Evolutionary conservation across 2,888 invertebrate species (phyloP).

Genomic region (Lordiphosa fenestrarum): DNA sequence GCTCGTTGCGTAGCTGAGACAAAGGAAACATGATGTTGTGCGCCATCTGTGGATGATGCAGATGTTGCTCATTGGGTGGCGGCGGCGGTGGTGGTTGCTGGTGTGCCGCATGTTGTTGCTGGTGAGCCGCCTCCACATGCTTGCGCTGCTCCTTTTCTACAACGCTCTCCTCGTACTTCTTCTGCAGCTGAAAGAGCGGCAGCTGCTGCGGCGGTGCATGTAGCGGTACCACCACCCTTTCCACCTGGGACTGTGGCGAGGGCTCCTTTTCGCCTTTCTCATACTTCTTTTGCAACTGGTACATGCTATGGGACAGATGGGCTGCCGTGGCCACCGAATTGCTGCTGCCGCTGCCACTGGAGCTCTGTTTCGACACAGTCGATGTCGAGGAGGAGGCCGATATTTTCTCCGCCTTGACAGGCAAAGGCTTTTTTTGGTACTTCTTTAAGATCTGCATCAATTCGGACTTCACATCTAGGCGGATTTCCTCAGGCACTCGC

Average conservation of each 20-base stretch:
- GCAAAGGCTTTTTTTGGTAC: conserved; percentile 74
- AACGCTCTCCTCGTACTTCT: conserved; percentile 77
- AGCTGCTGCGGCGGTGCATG: conserved; percentile 76
- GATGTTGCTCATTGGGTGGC: conserved; percentile 76
- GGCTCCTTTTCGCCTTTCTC: conserved; percentile 77
- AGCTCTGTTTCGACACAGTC: conserved; percentile 51
- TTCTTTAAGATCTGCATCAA: conserved; percentile 78
- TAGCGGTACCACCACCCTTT: conserved; percentile 58
- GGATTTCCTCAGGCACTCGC: conserved; percentile 77
- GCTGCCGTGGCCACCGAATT: conserved; percentile 50
- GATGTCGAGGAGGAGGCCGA: conserved; percentile 64
- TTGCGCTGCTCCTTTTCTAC: conserved; percentile 78
- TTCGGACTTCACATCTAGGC: conserved; percentile 77
- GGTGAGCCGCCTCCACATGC: conserved; percentile 73
- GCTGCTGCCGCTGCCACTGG: conserved; percentile 52
- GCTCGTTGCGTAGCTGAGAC: conserved; percentile 75
- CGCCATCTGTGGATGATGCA: conserved; percentile 78
- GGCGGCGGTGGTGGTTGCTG: conserved; percentile 78
- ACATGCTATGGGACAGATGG: conserved; percentile 78
- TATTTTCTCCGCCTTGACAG: conserved; percentile 73
- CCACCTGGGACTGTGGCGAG: conserved; percentile 76
- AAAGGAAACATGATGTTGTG: conserved; percentile 79
- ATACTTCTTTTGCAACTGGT: conserved; percentile 77
- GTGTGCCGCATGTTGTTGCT: conserved; percentile 69
- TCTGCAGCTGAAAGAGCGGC: conserved; percentile 77